phyloP scores from a whole-genome alignment of 2,888 invertebrate genomes.

The Teleiodes luculella region DNA sequence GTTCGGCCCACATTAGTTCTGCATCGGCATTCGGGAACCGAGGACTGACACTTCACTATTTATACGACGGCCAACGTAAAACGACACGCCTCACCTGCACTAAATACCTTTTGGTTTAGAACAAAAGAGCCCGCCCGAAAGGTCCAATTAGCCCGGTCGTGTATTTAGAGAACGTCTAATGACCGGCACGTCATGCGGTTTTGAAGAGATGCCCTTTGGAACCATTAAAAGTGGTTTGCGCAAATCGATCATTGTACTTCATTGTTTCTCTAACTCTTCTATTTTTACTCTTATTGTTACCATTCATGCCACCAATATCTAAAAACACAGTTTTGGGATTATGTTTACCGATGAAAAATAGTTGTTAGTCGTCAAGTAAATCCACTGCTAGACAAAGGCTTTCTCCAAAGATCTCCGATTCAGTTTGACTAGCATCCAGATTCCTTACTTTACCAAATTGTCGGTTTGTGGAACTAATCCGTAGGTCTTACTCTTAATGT shows the following conservation, averaged over 20 bases:
- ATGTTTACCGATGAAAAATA: too few species aligned
- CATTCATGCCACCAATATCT: too few species aligned
- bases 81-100: slow-evolving; percentile 44
- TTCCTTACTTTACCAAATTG: too few species aligned
- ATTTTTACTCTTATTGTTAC: slow-evolving; percentile 32
- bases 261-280: background rate
- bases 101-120: slow-evolving; percentile 32
- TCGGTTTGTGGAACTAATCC: too few species aligned
- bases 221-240: background rate
- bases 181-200: slow-evolving; percentile 54
- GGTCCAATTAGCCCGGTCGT: slow-evolving; percentile 34
- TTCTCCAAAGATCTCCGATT: too few species aligned
- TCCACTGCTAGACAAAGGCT: too few species aligned
- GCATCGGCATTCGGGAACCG: slow-evolving; percentile 68
- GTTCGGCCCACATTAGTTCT: slow-evolving; percentile 59
- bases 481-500: too few species aligned
- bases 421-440: too few species aligned
- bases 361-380: too few species aligned
- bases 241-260: background rate
- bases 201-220: slow-evolving; percentile 22
- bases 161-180: slow-evolving; percentile 47
- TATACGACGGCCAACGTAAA: slow-evolving; percentile 48
- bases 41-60: slow-evolving; percentile 65
- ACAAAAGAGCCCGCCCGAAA: slow-evolving; percentile 20
- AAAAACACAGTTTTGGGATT: too few species aligned